Percentiles rank a stretch among this genome's conserved stretches.
phyloP scores from a whole-genome alignment of 1,140 invertebrate genomes.

The Leptestheria dahalacensis region DNA sequence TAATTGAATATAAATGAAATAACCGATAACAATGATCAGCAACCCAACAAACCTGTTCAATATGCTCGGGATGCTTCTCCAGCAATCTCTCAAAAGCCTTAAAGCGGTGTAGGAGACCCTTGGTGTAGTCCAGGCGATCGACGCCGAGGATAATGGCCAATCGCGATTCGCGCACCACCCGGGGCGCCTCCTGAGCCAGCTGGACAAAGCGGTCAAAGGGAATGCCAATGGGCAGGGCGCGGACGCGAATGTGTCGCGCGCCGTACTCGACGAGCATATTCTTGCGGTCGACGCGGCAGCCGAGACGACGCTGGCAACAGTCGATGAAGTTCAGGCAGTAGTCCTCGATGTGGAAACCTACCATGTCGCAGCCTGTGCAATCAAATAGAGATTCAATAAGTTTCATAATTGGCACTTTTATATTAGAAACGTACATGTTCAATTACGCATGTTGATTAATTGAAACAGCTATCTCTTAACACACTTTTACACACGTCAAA shows the following conservation, averaged over 20 bases:
- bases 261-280: conserved; percentile 73
- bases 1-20: too few species aligned
- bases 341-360: conserved; percentile 80
- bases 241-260: conserved; percentile 61
- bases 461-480: too few species aligned
- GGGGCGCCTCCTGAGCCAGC: conserved; percentile 57
- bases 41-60: conserved; percentile 57
- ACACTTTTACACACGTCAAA: too few species aligned
- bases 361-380: conserved; percentile 62
- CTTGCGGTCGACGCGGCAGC: conserved; percentile 72
- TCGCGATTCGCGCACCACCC: conserved; percentile 42
- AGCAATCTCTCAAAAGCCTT: conserved; percentile 68
- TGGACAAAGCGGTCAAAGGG: conserved; percentile 71
- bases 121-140: conserved; percentile 79
- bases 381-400: background rate
- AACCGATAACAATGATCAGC: too few species aligned
- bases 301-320: conserved; percentile 70
- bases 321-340: conserved; percentile 85
- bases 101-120: conserved; percentile 69
- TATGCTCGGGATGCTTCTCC: conserved; percentile 70
- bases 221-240: conserved; percentile 71
- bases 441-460: too few species aligned
- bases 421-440: too few species aligned
- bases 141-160: conserved; percentile 74
- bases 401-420: background rate